Percentiles rank a stretch among this genome's conserved stretches.
Conservation (phyloP, 2,797 vertebrate genomes). For the Chelonia mydas region DNA sequence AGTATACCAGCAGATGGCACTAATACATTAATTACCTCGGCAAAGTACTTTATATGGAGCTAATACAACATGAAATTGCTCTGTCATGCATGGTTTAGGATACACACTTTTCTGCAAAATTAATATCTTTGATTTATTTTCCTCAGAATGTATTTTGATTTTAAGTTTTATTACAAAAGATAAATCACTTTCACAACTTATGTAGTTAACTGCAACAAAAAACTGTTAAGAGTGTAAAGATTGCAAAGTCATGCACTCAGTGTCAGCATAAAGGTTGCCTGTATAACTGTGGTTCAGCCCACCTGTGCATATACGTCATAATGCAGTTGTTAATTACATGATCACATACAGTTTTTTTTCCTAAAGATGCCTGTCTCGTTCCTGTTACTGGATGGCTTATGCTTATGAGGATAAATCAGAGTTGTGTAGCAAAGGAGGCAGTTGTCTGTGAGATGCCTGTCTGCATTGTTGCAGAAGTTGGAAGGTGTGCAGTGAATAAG, state of each 20-base stretch:
- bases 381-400: not conserved
- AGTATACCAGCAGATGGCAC: conserved; percentile 61
- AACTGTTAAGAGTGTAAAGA: not conserved
- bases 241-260: not conserved
- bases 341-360: not conserved
- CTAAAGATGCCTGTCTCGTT: not conserved
- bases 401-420: not conserved
- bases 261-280: not conserved
- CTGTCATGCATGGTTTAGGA: not conserved
- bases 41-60: accelerated
- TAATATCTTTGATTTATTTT: not conserved
- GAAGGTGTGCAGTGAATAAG: not conserved
- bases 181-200: not conserved
- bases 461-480: not conserved
- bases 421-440: not conserved
- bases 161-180: not conserved
- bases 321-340: not conserved
- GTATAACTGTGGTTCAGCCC: not conserved
- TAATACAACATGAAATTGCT: not conserved
- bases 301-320: accelerated
- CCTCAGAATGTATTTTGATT: not conserved
- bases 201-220: not conserved
- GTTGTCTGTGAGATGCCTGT: not conserved
- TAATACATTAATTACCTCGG: not conserved
- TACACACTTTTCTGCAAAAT: not conserved